Base-by-base conservation (phyloP, 2,113 vertebrate species). In the Trichomycterus rosablanca region DNA sequence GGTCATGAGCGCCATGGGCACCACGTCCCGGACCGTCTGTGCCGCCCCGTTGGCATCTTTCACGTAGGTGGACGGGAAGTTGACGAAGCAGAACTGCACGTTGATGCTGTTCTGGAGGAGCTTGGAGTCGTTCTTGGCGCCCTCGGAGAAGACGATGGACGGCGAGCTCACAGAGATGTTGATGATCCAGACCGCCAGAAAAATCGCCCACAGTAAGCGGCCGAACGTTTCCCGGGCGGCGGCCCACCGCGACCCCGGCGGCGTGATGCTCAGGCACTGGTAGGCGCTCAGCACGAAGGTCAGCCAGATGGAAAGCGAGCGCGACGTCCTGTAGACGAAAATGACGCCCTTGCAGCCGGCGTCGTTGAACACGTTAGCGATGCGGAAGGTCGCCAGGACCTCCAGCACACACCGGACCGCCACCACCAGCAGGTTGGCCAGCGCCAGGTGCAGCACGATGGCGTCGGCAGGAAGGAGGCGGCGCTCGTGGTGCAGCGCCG, bases 291-390 rank as follows among this genome's bases (percentile, higher is more conserved):
- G 71, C 28, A 83, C 48, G 8, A 84, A 89, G 30, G 88, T 89
- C 63, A 90, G 73, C 82, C 86, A 88, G 55, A 88, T 87, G 5
- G 84, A 90, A 48, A 88, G 77, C 30, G 81, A 75, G 1, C 85
- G 79, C 2, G 76, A 77, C 0, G 78, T 84, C 40, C 88, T 77
- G 72, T 85, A 84, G 37, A 84, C 32, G 30, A 83, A 88, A 56
- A 88, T 84, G 30, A 89, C 74, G 1, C 73, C 66, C 40, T 82
- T 87, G 15, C 87, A 88, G 53, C 83, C 75, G 0, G 26, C 1
- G 24, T 88, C 75, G 2, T 70, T 63, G 7, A 89, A 86, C 74
- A 87, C 53, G 6, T 46, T 42, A 20, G 8, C 48, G 23, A 84
- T 37, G 14, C 15, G 16, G 24, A 89, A 82, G 16, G 83, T 82